Percentiles rank a stretch among this genome's conserved stretches.
These are phyloP conservation scores for Metaphire vulgaris DNA, from an alignment of 1,140 invertebrate species.

Conservation along the genomic window DNA sequence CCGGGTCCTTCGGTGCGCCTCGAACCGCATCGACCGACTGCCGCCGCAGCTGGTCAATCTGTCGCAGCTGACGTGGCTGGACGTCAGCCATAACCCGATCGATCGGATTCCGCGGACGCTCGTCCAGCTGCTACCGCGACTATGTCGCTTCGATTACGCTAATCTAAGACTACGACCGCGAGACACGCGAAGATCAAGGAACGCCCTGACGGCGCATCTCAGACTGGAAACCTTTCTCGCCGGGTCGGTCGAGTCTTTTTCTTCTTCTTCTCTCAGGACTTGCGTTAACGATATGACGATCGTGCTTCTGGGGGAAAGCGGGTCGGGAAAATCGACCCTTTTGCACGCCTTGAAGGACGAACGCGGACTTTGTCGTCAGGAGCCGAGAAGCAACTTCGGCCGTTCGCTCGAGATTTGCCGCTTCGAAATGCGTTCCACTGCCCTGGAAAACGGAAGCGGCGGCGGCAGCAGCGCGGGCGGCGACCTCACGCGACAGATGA, in stretches of 20 bases:
- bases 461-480: background rate
- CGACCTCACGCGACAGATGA: background rate
- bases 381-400: background rate
- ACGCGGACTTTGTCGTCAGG: background rate
- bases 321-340: constrained; percentile 23
- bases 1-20: constrained; percentile 18
- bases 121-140: constrained; percentile 13
- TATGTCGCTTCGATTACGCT: constrained; percentile 25
- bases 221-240: constrained; percentile 21
- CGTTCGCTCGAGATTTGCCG: constrained; percentile 22
- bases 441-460: background rate
- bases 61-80: constrained; percentile 19
- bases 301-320: constrained; percentile 18
- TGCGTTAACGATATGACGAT: constrained; percentile 14
- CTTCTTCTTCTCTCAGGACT: background rate
- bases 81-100: constrained; percentile 27
- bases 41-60: constrained; percentile 23
- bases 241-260: background rate
- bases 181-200: background rate
- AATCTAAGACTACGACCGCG: constrained; percentile 16
- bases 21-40: constrained; percentile 25
- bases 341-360: constrained; percentile 20
- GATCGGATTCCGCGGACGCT: constrained; percentile 13
- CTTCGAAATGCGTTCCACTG: constrained; percentile 22
- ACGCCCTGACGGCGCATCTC: constrained; percentile 11